These are phyloP conservation scores for Alca torda DNA, from an alignment of 2,797 vertebrate species.

Conservation along the genomic window DNA sequence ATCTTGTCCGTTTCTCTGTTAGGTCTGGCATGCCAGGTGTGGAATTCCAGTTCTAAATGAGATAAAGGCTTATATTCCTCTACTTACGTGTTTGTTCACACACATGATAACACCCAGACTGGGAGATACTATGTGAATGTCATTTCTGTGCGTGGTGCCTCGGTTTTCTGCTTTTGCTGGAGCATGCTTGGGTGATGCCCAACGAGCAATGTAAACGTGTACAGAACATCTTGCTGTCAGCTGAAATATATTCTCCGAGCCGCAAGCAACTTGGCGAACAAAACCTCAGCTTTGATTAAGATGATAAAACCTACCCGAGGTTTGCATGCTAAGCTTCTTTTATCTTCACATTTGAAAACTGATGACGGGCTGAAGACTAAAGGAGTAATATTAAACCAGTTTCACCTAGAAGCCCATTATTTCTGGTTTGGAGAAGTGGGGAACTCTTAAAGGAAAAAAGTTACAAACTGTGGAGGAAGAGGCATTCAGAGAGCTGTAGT, in stretches of 20 bases:
- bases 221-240: not conserved
- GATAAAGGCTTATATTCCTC: not conserved
- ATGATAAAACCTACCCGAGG: not conserved
- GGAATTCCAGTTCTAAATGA: not conserved
- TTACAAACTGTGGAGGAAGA: not conserved
- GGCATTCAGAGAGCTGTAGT: not conserved
- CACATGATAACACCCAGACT: not conserved
- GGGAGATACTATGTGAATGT: not conserved
- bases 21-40: not conserved
- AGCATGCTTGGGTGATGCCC: not conserved
- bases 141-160: not conserved
- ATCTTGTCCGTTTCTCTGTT: not conserved
- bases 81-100: not conserved
- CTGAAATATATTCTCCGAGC: not conserved
- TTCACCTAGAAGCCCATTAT: not conserved
- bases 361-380: not conserved
- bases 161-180: not conserved
- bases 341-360: not conserved
- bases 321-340: not conserved
- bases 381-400: not conserved
- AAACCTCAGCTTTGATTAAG: not conserved
- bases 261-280: not conserved
- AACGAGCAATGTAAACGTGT: not conserved
- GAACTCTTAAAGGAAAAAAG: not conserved
- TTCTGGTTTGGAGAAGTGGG: not conserved